These are phyloP conservation scores for Philereme transversata DNA, from an alignment of 2,888 invertebrate genomes.

Conservation along the genomic window DNA sequence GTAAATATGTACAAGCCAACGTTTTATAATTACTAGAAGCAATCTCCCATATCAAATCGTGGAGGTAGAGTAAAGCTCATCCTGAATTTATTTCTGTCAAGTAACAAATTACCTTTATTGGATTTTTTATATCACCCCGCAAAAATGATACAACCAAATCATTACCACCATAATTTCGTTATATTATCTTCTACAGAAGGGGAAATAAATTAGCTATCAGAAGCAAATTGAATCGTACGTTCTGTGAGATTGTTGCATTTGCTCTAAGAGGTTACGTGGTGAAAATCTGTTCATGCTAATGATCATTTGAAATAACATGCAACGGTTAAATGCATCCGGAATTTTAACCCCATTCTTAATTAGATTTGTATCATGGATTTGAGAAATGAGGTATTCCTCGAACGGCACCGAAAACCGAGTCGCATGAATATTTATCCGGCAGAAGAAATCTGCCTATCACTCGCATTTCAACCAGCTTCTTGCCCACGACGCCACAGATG, in stretches of 20 bases:
- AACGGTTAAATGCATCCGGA: no score
- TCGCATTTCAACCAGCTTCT: no score
- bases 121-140: constrained; percentile 3
- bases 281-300: neutral
- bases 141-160: constrained; percentile 4
- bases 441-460: no score
- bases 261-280: constrained; percentile 43
- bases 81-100: neutral
- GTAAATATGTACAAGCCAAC: no score
- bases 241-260: constrained; percentile 64
- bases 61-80: neutral
- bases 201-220: constrained; percentile 80
- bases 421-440: no score
- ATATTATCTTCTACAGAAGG: constrained; percentile 43
- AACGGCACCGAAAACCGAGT: no score
- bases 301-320: no score
- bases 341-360: no score
- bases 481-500: no score
- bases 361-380: no score
- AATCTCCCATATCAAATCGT: neutral
- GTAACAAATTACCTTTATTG: neutral
- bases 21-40: no score
- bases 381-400: no score
- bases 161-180: constrained; percentile 21
- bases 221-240: constrained; percentile 72